A percentile compares a stretch with the other conserved stretches of the same genome.
phyloP scores from a whole-genome alignment of 2,888 invertebrate genomes.

The Noctua janthe region DNA sequence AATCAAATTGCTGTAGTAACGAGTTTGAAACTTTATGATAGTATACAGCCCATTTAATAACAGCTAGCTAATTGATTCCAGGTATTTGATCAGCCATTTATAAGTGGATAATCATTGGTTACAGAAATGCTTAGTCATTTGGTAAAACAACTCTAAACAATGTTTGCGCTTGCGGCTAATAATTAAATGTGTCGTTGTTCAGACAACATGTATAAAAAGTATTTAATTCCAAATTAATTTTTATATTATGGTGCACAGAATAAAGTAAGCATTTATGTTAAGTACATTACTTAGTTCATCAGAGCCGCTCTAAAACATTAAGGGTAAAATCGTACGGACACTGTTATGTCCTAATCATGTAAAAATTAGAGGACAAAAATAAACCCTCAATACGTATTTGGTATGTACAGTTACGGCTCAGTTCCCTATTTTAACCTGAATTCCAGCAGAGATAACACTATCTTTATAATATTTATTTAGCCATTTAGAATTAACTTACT shows the following conservation, averaged over 20 bases:
- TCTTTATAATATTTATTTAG: background rate
- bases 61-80: conserved; percentile 8
- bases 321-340: background rate
- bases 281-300: background rate
- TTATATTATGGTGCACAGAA: background rate
- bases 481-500: conserved; percentile 69
- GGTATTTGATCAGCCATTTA: conserved; percentile 18
- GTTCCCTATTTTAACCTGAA: background rate
- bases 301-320: background rate
- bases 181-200: conserved; percentile 9
- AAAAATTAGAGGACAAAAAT: background rate
- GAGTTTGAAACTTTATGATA: background rate
- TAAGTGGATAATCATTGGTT: conserved; percentile 32
- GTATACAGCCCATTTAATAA: background rate
- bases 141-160: conserved; percentile 9
- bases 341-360: too few species aligned
- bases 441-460: background rate
- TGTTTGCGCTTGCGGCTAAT: conserved; percentile 11
- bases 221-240: background rate
- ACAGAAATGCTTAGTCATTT: conserved; percentile 31
- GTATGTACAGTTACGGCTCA: background rate
- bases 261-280: background rate
- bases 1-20: background rate
- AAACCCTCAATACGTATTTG: background rate
- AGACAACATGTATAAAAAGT: background rate